Percentiles rank a stretch among this genome's conserved stretches.
Conservation (phyloP, 2,888 invertebrate genomes). For the Drosophila suboccidentalis region DNA sequence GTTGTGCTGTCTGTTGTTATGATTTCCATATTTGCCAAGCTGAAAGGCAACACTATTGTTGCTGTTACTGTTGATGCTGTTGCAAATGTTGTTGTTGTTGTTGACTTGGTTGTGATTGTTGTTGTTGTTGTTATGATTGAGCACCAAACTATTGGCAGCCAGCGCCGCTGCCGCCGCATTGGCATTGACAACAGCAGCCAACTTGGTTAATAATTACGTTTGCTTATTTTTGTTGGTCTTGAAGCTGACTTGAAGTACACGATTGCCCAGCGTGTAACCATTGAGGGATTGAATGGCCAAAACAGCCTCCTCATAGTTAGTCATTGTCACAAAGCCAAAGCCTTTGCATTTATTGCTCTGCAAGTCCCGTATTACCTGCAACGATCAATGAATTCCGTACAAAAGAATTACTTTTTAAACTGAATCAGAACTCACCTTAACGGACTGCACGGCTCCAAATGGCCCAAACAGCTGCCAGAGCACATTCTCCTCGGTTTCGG, state of each 20-base stretch:
- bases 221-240: slow-evolving; percentile 95
- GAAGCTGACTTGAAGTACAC: slow-evolving; percentile 98
- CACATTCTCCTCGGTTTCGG: slow-evolving; percentile 98
- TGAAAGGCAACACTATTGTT: slow-evolving; percentile 30
- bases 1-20: slow-evolving; percentile 49
- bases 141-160: slow-evolving; percentile 72
- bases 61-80: slow-evolving; percentile 47
- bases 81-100: slow-evolving; percentile 39
- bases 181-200: slow-evolving; percentile 84
- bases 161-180: slow-evolving; percentile 77
- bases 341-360: slow-evolving; percentile 99
- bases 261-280: slow-evolving; percentile 97
- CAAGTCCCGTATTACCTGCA: slow-evolving; percentile 94
- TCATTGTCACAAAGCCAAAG: slow-evolving; percentile 99
- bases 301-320: slow-evolving; percentile 98
- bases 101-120: slow-evolving; percentile 45
- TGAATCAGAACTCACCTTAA: slow-evolving; percentile 90
- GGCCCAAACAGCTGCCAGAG: slow-evolving; percentile 99
- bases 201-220: slow-evolving; percentile 85
- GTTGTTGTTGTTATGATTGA: slow-evolving; percentile 53
- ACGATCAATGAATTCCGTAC: background rate
- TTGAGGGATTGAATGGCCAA: slow-evolving; percentile 98
- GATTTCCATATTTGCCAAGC: slow-evolving; percentile 41
- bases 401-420: background rate
- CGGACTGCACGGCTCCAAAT: slow-evolving; percentile 98